Base-by-base conservation (phyloP, 2,888 invertebrate genomes). In the Baronia brevicornis region DNA sequence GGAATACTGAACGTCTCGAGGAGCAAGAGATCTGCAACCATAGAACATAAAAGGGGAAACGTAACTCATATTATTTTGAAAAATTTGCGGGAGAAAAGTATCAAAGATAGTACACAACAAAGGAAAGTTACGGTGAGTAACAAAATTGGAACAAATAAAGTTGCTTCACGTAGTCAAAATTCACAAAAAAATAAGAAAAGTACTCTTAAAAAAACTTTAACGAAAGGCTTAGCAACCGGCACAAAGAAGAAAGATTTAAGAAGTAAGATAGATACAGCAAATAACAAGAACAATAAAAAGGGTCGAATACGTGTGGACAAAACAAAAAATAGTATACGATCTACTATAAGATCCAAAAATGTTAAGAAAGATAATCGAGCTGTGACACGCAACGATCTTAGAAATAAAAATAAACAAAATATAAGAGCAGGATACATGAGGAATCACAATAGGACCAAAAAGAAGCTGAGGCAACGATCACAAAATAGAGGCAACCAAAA, bases 21-120 rank as follows among this genome's bases (percentile, higher is more conserved):
- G 25, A 31, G 27, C 10, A 69, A 61, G 38, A 48, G 70, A 34
- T 51, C 56, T 4, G 49, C 43, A 5, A 33, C 12, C 22, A 12
- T 12, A 2, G 18, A n/a, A n/a, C n/a, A n/a, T n/a, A n/a, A n/a
- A n/a, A n/a, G n/a, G n/a, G n/a, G n/a, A n/a, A n/a, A n/a, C n/a
- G n/a, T n/a, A n/a, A n/a, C n/a, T n/a, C n/a, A n/a, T n/a, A n/a
- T n/a, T n/a, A n/a, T n/a, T n/a, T n/a, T n/a, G n/a, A n/a, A n/a
- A n/a, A n/a, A n/a, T n/a, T n/a, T n/a, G n/a, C n/a, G n/a, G n/a
- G n/a, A n/a, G n/a, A n/a, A n/a, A n/a, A n/a, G n/a, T n/a, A n/a
- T n/a, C n/a, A n/a, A n/a, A n/a, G n/a, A n/a, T n/a, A n/a, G n/a
- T n/a, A n/a, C n/a, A n/a, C n/a, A n/a, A n/a, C n/a, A n/a, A n/a